Conservation (phyloP, 1,140 invertebrate genomes). For the Drosophila parabipectinata region DNA sequence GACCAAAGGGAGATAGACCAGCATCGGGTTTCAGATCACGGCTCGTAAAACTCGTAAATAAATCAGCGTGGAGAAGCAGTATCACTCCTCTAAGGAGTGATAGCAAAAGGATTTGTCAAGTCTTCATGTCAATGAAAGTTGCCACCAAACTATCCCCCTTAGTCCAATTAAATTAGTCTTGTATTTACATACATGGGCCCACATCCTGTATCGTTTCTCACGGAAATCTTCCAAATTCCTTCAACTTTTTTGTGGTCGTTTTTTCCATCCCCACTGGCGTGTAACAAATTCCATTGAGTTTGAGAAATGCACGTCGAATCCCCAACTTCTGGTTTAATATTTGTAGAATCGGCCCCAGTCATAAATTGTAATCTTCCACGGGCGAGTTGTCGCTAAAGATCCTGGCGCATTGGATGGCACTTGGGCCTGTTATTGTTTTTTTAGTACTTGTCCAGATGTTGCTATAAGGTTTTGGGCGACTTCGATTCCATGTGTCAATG, state of each 20-base stretch:
- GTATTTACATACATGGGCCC: background rate
- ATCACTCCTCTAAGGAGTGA: background rate
- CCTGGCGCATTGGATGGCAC: slow-evolving; percentile 61
- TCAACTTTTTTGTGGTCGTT: slow-evolving; percentile 12
- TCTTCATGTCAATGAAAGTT: background rate
- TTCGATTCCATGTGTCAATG: slow-evolving; percentile 67
- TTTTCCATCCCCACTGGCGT: slow-evolving; percentile 24
- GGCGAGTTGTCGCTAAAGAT: slow-evolving; percentile 47
- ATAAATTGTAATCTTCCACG: slow-evolving; percentile 74
- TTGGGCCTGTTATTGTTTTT: slow-evolving; percentile 52
- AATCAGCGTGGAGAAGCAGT: slow-evolving; percentile 30
- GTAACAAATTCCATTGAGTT: slow-evolving; percentile 68
- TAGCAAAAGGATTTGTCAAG: slow-evolving; percentile 41
- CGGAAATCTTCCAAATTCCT: slow-evolving; percentile 52
- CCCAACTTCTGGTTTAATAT: slow-evolving; percentile 55
- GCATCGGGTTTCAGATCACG: slow-evolving; percentile 44
- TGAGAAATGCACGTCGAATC: slow-evolving; percentile 55
- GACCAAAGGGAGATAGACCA: slow-evolving; percentile 43
- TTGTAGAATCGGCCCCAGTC: slow-evolving; percentile 38
- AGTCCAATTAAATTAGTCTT: slow-evolving; percentile 28
- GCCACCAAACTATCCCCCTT: slow-evolving; percentile 6
- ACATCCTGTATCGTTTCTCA: slow-evolving; percentile 65
- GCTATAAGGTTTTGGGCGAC: slow-evolving; percentile 17
- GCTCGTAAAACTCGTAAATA: slow-evolving; percentile 61
- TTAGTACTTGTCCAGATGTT: slow-evolving; percentile 73